These are phyloP conservation scores for Drosophila nigrodunni DNA, from an alignment of 1,140 invertebrate genomes.

Conservation along the genomic window DNA sequence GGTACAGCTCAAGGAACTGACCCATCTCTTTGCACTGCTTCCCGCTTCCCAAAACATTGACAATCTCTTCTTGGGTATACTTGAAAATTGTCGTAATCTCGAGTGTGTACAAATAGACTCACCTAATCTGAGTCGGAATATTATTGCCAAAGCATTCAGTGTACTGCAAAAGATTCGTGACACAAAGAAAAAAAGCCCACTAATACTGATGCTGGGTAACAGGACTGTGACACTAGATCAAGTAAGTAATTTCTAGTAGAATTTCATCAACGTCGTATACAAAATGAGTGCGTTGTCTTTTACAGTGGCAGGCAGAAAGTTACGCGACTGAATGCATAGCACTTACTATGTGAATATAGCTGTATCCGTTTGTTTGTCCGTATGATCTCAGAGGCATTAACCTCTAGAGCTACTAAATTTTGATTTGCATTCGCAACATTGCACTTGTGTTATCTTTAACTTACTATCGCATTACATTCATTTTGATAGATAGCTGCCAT, in stretches of 20 bases:
- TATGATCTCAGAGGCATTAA: too few relatives aligned
- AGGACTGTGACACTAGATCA: neutral
- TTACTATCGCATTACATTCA: too few relatives aligned
- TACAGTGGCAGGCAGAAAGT: too few relatives aligned
- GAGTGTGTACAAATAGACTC: constrained; percentile 9
- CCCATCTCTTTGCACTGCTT: neutral
- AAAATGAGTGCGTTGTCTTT: too few relatives aligned
- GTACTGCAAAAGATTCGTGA: constrained; percentile 3
- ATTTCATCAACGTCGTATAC: too few relatives aligned
- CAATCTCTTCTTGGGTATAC: constrained; percentile 2
- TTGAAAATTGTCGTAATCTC: constrained; percentile 15
- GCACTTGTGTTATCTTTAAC: too few relatives aligned
- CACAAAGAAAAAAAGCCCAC: neutral
- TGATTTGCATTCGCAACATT: too few relatives aligned
- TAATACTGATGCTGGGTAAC: neutral
- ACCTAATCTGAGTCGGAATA: neutral
- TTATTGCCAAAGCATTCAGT: constrained; percentile 3
- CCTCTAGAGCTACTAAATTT: too few relatives aligned
- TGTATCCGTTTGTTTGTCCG: too few relatives aligned
- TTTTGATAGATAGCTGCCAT: too few relatives aligned
- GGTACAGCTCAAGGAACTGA: neutral
- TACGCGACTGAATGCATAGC: too few relatives aligned
- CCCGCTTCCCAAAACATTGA: constrained; percentile 4
- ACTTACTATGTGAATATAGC: too few relatives aligned
- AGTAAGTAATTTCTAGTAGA: neutral